These are phyloP conservation scores for Neoascia interrupta DNA, from an alignment of 2,888 invertebrate genomes.

Conservation along the genomic window DNA sequence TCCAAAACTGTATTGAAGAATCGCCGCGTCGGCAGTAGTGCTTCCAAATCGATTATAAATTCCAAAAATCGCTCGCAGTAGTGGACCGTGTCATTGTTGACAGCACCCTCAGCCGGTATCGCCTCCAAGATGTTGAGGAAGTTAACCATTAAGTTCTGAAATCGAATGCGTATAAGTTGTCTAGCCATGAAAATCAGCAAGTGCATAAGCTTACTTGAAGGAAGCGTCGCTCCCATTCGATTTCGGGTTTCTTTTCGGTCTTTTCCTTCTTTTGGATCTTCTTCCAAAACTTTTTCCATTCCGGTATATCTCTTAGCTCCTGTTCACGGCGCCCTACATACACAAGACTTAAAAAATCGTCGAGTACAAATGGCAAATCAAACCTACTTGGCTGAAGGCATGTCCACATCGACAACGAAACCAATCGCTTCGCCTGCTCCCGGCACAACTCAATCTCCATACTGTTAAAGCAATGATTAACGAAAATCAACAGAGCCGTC, in stretches of 20 bases:
- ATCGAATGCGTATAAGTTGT: background rate
- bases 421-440: constrained; percentile 93
- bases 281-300: constrained; percentile 95
- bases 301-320: constrained; percentile 91
- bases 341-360: background rate
- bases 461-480: constrained; percentile 98
- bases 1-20: constrained; percentile 98
- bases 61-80: constrained; percentile 98
- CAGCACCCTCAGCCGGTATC: constrained; percentile 84
- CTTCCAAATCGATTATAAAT: constrained; percentile 96
- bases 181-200: background rate
- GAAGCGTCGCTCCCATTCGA: constrained; percentile 93
- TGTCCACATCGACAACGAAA: constrained; percentile 96
- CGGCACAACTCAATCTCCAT: constrained; percentile 97
- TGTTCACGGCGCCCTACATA: constrained; percentile 87
- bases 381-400: constrained; percentile 88
- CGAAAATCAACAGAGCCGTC: constrained; percentile 92
- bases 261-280: constrained; percentile 90
- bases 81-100: constrained; percentile 82
- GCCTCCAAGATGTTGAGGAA: constrained; percentile 91
- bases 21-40: constrained; percentile 94
- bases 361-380: background rate
- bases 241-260: constrained; percentile 84
- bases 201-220: constrained; percentile 81
- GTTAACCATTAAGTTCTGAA: constrained; percentile 86